Evolutionary conservation across 2,797 vertebrate species (phyloP), one percentile per base, ranked within the genome.

Genomic region (Acanthurus tractus): DNA sequence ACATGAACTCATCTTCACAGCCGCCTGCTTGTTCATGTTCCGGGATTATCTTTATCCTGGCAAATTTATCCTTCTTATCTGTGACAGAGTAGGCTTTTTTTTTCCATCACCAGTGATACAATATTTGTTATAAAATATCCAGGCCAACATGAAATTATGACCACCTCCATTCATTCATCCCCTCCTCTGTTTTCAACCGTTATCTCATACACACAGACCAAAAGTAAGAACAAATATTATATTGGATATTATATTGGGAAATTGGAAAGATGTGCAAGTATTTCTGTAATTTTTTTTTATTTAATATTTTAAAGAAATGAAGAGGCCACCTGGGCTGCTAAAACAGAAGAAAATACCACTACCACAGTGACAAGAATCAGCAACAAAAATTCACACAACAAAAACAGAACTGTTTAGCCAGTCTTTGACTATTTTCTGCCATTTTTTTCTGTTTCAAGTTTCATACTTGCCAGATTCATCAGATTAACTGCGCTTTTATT

Each of bases 1-100:
- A 61, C 14, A 18, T 56, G 22, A 61, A 63, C 52, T 68, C 1
- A 50, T 52, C 14, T 25, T 44, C 53, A 55, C 25, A 66, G 25
- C 36, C 4, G 11, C n/a, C 18, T 42, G 9, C 49, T 49, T 73
- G 1, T 29, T 44, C 12, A 23, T 23, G n/a, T 23, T 62, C 9
- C 49, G 46, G 62, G 34, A 54, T 75, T 71, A 72, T 49, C 44
- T 63, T 54, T 44, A 55, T 52, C 20, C 10, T 55, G 15, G 46
- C 29, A 29, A 20, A 40, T n/a, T 46, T 13, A 42, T 70, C 48
- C 23, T 38, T 2, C 46, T 78, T 58, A 46, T 44, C 20, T 18
- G n/a, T 20, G 25, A 70, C 25, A 36, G 50, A 29, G 11, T 23
- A 42, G 38, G 14, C 23, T 13, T 38, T 55, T 62, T 59, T 61